phyloP scores from a whole-genome alignment of 1,140 invertebrate genomes.

The Agrypnia vestita region DNA sequence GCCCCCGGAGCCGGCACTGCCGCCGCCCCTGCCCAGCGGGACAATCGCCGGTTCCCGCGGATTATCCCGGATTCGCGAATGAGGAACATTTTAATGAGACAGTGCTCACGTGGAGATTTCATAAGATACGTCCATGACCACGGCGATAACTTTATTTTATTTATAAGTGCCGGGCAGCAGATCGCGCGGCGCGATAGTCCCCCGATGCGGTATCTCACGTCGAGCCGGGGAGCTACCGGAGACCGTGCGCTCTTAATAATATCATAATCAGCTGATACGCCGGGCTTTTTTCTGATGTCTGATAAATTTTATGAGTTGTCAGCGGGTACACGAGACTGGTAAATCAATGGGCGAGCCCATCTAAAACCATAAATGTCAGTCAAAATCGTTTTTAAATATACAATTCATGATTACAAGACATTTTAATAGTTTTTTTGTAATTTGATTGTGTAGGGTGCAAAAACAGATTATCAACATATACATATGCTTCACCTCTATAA shows the following conservation, averaged over 20 bases:
- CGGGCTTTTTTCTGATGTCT: too few species aligned
- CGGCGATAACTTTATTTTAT: constrained; percentile 56
- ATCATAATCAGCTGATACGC: background rate
- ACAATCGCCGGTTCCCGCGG: background rate
- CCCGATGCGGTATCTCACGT: constrained; percentile 49
- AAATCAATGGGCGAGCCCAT: too few species aligned
- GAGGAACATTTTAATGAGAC: constrained; percentile 56
- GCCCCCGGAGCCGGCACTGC: background rate
- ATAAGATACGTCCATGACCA: constrained; percentile 44
- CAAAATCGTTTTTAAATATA: too few species aligned
- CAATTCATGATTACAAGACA: too few species aligned
- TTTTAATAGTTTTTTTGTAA: too few species aligned
- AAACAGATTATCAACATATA: too few species aligned
- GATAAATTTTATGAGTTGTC: too few species aligned
- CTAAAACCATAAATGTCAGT: too few species aligned
- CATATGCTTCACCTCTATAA: too few species aligned
- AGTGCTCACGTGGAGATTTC: constrained; percentile 53
- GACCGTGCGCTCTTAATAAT: background rate
- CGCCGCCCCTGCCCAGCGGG: background rate
- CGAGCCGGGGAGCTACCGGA: background rate
- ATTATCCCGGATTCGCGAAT: constrained; percentile 48
- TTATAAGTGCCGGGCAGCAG: constrained; percentile 49
- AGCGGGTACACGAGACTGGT: too few species aligned
- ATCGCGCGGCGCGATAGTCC: constrained; percentile 39
- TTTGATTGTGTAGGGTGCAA: too few species aligned